Evolutionary conservation across 2,113 vertebrate species (phyloP), one percentile per base, ranked within the genome.

Genomic region (Labeo rohita): DNA sequence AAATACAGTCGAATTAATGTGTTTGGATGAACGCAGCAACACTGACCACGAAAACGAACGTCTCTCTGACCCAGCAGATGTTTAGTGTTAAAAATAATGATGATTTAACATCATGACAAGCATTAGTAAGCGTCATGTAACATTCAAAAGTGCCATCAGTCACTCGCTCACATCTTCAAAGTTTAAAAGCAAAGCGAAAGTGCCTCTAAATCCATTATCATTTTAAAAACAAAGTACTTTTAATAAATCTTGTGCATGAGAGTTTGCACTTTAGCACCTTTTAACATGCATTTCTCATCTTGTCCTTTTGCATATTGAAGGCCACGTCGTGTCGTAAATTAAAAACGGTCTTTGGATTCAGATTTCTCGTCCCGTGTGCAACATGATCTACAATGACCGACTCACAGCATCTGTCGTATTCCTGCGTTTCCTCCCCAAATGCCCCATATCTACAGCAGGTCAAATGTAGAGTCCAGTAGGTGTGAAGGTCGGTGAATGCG

Each of bases 51-150:
- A 28, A 84, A 63, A 76, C n/a, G 21, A 39, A 65, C 6, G 7
- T 76, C 36, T 68, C 72, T 87, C 83, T 84, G 83, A 87, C 21
- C 86, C 83, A 87, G 83, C 83, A 87, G 76, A 85, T 63, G 15
- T 12, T 84, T 84, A 80, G 21, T 84, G 43, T 77, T 87, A 63
- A 36, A 87, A 80, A 61, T 73, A 34, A 36, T 56, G 34, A 45
- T 0, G 2, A 59, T 3, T 16, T 15, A 36, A 28, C 39, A 5
- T 1, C 39, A 39, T 39, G 39, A 79, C 9, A 49, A 80, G 2
- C 2, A 12, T 76, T 18, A 63, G 6, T 13, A 86, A 61, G 70
- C 10, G 3, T 63, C 56, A 15, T 0, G 18, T 45, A 23, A 80
- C 56, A 80, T 43, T 54, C 52, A 39, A 78, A 74, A 74, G 72